Base-by-base conservation (phyloP, 2,113 vertebrate species). In the Psittacula cyanocephala region DNA sequence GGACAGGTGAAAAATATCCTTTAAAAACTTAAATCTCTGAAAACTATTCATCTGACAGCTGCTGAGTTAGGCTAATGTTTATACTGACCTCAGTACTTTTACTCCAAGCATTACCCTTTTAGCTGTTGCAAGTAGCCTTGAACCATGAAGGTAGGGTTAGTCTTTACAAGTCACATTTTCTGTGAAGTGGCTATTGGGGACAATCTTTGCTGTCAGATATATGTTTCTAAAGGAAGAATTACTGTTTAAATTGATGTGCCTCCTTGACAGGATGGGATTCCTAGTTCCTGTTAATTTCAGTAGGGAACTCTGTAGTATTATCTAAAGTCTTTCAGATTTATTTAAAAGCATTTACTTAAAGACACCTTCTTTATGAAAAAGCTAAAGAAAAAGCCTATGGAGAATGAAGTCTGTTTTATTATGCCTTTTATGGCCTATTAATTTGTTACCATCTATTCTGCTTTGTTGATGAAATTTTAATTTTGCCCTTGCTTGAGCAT, bases 381-480 rank as follows among this genome's bases (percentile, higher is more conserved):
- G 67, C 47, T 84, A 86, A 97, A 95, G 95, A 95, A 93, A 96
- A 96, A 96, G 90, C 91, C 91, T 97, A 75, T 88, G 76, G 87
- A 97, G 97, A 98, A 97, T 97, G 90, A 95, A 95, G 89, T 93
- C 88, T 59, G 71, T 33, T 97, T 97, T 96, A 94, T 97, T 98
- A 95, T 95, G 86, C 85, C 88, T 98, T 98, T 95, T 97, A 90
- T 97, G 84, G 95, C 77, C 95, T 97, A 91, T 97, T 98, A 98
- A 98, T 99, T 99, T 99, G 98, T 99, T 98, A 98, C 98, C 97
- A 97, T 98, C 98, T 98, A 97, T 98, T 97, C 90, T 91, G 96
- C 97, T 99, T 99, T 99, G 98, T 99, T 98, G 98, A 98, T 98
- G 98, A 99, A 98, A 99, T 99, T 99, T 99, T 99, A 98, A 99